phyloP scores from a whole-genome alignment of 2,113 vertebrate species.

The Actenoides lindsayi region DNA sequence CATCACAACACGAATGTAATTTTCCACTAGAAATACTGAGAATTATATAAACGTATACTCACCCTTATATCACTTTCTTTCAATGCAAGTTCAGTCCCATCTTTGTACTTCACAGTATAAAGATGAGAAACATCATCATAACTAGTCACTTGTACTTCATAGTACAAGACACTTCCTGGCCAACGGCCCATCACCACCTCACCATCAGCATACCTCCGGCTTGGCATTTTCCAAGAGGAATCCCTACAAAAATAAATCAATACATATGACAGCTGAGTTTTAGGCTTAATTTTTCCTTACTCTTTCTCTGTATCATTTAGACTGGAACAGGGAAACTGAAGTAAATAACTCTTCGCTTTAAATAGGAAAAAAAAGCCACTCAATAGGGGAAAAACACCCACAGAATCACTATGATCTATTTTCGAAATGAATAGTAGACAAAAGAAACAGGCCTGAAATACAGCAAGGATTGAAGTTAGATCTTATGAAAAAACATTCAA shows the following conservation, averaged over 20 bases:
- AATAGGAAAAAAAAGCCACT: not conserved
- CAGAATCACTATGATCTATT: not conserved
- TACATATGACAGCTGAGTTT: accelerated
- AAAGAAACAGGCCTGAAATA: not conserved
- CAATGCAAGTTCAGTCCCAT: slow-evolving; percentile 92
- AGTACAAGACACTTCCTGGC: slow-evolving; percentile 94
- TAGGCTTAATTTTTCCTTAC: not conserved
- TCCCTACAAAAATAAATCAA: not conserved
- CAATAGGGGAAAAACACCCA: not conserved
- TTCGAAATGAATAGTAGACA: not conserved
- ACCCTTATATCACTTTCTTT: slow-evolving; percentile 92
- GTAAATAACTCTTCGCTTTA: not conserved
- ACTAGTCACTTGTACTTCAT: slow-evolving; percentile 87
- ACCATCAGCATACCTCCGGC: slow-evolving; percentile 82
- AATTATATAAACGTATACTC: not conserved
- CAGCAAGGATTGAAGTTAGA: not conserved
- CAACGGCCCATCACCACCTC: slow-evolving; percentile 94
- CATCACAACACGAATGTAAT: not conserved
- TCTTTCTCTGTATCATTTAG: not conserved
- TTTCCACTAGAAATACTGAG: not conserved
- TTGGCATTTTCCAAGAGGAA: slow-evolving; percentile 81
- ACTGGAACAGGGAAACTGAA: not conserved
- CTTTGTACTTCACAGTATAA: slow-evolving; percentile 95
- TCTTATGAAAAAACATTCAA: not conserved
- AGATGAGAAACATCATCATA: slow-evolving; percentile 80